These are phyloP conservation scores for Euwallacea similis DNA, from an alignment of 1,140 invertebrate species.

Conservation along the genomic window DNA sequence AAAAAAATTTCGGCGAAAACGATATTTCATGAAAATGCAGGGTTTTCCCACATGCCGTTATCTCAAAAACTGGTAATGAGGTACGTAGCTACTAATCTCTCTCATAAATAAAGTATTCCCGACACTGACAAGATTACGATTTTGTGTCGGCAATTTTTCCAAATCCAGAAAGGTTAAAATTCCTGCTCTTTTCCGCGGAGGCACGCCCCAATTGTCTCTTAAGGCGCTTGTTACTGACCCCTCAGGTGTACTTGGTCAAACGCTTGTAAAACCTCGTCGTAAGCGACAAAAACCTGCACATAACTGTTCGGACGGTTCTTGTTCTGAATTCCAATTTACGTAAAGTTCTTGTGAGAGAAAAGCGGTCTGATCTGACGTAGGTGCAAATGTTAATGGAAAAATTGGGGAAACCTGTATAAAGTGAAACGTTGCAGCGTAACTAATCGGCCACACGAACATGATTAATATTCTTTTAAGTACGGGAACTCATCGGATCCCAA, in stretches of 20 bases:
- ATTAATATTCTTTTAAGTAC: constrained; percentile 31
- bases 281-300: constrained; percentile 2
- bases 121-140: too few species aligned
- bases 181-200: too few species aligned
- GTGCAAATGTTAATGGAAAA: not conserved
- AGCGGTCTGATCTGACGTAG: not conserved
- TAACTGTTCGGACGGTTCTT: constrained; percentile 7
- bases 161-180: too few species aligned
- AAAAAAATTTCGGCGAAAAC: too few species aligned
- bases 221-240: constrained; percentile 1
- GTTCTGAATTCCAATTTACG: constrained; percentile 6
- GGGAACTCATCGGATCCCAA: constrained; percentile 23
- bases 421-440: constrained; percentile 17
- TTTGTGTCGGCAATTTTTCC: too few species aligned
- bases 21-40: too few species aligned
- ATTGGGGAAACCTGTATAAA: not conserved
- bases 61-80: too few species aligned
- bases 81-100: too few species aligned
- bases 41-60: too few species aligned
- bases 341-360: not conserved
- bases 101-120: too few species aligned
- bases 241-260: constrained; percentile 2
- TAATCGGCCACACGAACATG: constrained; percentile 29
- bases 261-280: constrained; percentile 4
- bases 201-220: not conserved